Base-by-base conservation (phyloP, 1,140 invertebrate species). In the Aphaenogaster ashmeadi region DNA sequence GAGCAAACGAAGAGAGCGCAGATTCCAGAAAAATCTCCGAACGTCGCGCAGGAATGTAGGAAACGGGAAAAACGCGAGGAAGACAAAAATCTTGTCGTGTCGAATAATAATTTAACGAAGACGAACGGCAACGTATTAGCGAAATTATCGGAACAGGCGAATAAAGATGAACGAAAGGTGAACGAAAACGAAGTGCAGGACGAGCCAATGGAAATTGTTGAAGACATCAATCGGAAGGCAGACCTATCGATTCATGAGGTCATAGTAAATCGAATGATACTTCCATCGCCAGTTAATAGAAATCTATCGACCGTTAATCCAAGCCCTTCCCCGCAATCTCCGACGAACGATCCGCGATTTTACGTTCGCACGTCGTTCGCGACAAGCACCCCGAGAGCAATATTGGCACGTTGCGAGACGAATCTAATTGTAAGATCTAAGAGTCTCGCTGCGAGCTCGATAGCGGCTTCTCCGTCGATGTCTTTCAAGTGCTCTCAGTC, bases 311-410 rank as follows among this genome's bases (percentile, higher is more conserved):
- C 0, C 8, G 13, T 44, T 71, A 44, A 41, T 41, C n/a, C 2
- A 47, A 3, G 1, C 13, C 0, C 3, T 13, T 21, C 41, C 3
- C 9, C 13, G 21, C 41, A 18, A 56, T 41, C 47, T 6, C 9
- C 13, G 44, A 6, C 0, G 7, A 27, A 0, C 41, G 80, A 84
- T 74, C 80, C 80, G 11, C 80, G 54, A 27, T 60, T 84, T 38
- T 60, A 75, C 27, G 80, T 84, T 27, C 7, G 80, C 27, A 60
- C 80, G 8, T 84, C 80, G 18, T 84, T 60, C 54, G 41, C 47
- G n/a, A 1, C 41, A 18, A 74, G 27, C 69, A 84, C 54, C 4
- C 69, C 72, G 44, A 50, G 38, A 27, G 11, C 27, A 27, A 36
- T 6, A 13, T 52, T 13, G 54, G 2, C 33, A 6, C 44, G 15